A percentile compares a stretch with the other conserved stretches of the same genome.
Conservation (phyloP, 2,113 vertebrate genomes). For the Vidua macroura region DNA sequence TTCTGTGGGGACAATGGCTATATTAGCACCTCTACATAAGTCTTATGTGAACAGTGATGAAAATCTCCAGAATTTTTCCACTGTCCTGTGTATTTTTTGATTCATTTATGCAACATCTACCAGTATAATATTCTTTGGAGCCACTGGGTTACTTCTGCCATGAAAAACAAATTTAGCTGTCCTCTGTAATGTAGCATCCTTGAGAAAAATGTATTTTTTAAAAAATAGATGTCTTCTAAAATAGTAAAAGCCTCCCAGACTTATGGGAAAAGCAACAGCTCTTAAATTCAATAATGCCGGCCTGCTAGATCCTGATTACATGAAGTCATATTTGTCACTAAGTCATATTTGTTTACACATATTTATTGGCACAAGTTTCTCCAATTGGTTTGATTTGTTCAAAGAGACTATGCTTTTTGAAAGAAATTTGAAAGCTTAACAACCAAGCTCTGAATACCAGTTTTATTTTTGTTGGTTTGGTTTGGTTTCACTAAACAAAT, state of each 20-base stretch:
- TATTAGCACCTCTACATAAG: neutral
- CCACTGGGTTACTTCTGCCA: neutral
- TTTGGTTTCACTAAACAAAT: neutral
- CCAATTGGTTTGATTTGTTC: neutral
- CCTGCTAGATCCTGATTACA: neutral
- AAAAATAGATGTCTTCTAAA: neutral
- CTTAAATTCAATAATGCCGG: neutral
- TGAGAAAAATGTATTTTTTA: neutral
- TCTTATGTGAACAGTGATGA: neutral
- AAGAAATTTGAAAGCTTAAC: neutral
- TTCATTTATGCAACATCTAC: neutral
- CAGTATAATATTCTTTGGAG: neutral
- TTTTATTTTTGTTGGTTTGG: neutral
- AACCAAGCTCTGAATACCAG: neutral
- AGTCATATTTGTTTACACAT: neutral
- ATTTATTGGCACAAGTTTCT: neutral
- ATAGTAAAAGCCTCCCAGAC: rapidly evolving
- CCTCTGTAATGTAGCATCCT: neutral
- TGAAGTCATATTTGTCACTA: neutral
- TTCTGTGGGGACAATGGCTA: neutral
- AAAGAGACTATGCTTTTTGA: neutral
- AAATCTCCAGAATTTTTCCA: neutral
- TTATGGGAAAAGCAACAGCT: neutral
- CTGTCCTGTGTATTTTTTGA: neutral
- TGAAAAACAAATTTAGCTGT: neutral